These are phyloP conservation scores for Drosophila bipectinata DNA, from an alignment of 1,140 invertebrate species.

Conservation along the genomic window DNA sequence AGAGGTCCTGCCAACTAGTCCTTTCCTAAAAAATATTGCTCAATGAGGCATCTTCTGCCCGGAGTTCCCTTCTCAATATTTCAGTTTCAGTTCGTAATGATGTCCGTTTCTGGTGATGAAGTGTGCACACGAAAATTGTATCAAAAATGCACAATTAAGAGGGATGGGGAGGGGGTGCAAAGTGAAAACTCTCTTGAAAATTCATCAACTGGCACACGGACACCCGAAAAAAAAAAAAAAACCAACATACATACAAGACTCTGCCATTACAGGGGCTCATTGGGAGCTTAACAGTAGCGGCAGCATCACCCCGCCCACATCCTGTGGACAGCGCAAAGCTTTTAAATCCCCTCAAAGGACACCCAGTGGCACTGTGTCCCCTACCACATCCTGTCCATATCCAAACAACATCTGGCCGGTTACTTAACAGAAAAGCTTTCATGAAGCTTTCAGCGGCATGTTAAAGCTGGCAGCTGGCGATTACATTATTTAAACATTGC, in stretches of 20 bases:
- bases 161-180: neutral
- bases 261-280: slow-evolving; percentile 66
- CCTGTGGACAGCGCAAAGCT: slow-evolving; percentile 76
- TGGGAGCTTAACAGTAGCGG: slow-evolving; percentile 58
- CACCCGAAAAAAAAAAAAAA: neutral
- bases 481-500: slow-evolving; percentile 77
- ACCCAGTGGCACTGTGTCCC: slow-evolving; percentile 1
- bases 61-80: slow-evolving; percentile 35
- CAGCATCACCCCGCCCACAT: slow-evolving; percentile 41
- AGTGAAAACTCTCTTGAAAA: slow-evolving; percentile 31
- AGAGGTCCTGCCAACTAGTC: too few species aligned
- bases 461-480: slow-evolving; percentile 54
- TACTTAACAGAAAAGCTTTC: slow-evolving; percentile 68
- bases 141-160: slow-evolving; percentile 54
- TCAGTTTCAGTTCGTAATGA: slow-evolving; percentile 24
- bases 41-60: neutral
- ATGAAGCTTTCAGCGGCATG: slow-evolving; percentile 71
- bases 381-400: neutral
- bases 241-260: slow-evolving; percentile 20
- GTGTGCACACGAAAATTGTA: slow-evolving; percentile 45
- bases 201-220: slow-evolving; percentile 50
- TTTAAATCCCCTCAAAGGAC: slow-evolving; percentile 65
- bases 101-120: slow-evolving; percentile 27
- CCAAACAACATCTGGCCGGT: neutral
- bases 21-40: neutral